Base-by-base conservation (phyloP, 2,888 invertebrate species). In the Pyrrhosoma nymphula region DNA sequence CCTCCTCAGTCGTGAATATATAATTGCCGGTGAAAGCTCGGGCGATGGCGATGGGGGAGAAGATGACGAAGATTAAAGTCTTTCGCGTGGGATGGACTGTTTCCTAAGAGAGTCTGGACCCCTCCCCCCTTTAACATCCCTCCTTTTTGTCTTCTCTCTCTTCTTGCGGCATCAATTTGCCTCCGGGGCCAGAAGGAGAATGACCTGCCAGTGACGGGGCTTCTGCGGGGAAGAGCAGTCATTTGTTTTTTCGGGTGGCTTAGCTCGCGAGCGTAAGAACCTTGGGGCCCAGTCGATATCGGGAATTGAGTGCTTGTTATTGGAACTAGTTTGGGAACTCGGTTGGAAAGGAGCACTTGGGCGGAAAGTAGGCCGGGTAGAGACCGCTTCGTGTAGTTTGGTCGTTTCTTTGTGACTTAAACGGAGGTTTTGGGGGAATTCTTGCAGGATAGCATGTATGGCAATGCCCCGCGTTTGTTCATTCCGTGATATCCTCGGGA, bases 181-280 rank as follows among this genome's bases (percentile, higher is more conserved):
- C 82, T 16, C 60, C 35, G 26, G 82, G 82, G 35, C 82, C 6
- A 35, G 26, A 10, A 23, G 35, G 82, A 82, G 82, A 82, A 82
- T 82, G 82, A 82, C 82, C 82, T 82, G 82, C 35, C 82, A 35
- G 69, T 69, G 69, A 69, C n/a, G 26, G n/a, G 69, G n/a, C 69
- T 69, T 26, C n/a, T 69, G n/a, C 82, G 82, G 35, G 82, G 16
- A 35, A 35, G 18, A 82, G 82, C 26, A 35, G 30, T 82, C 82
- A 82, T 35, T 82, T 82, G 30, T 35, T 82, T 82, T 82, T 47
- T 47, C 47, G 47, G 35, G 35, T 0, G 69, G 14, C 82, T 82
- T 12, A 3, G 82, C 35, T 82, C 35, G 35, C 16, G 14, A 82
- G 30, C 30, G 82, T 16, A 35, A 16, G 82, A 82, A 82, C n/a